phyloP scores from a whole-genome alignment of 2,888 invertebrate species.

The Chymomyza amoena region DNA sequence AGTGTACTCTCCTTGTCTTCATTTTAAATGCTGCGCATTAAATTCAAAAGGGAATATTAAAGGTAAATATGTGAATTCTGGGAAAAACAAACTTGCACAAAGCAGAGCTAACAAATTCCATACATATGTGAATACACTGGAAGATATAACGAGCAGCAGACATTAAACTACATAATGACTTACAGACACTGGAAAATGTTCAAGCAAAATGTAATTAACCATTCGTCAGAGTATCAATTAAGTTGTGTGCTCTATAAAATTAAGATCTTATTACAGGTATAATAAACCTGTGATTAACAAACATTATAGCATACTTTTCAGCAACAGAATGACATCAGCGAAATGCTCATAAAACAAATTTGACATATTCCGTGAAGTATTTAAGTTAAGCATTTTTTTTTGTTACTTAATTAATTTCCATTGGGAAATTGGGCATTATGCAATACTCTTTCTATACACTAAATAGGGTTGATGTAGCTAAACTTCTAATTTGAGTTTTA shows the following conservation, averaged over 20 bases:
- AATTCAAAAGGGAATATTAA: not conserved
- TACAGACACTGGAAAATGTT: not conserved
- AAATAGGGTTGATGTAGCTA: too few species aligned
- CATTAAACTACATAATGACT: not conserved
- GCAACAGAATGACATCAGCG: not conserved
- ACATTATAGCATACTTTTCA: not conserved
- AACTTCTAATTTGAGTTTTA: too few species aligned
- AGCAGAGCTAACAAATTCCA: not conserved
- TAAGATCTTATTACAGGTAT: not conserved
- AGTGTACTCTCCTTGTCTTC: too few species aligned
- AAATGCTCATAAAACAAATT: not conserved
- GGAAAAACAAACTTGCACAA: not conserved
- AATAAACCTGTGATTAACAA: not conserved
- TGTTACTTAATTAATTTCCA: not conserved
- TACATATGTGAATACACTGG: not conserved
- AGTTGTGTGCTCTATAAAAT: not conserved
- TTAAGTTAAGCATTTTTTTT: not conserved
- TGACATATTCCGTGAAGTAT: not conserved
- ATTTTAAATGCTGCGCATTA: not conserved
- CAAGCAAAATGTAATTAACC: not conserved
- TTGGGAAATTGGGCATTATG: not conserved
- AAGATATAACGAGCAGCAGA: not conserved
- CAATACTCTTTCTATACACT: too few species aligned
- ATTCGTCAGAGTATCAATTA: not conserved
- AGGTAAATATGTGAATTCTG: not conserved